These are phyloP conservation scores for Acridotheres tristis DNA, from an alignment of 2,797 vertebrate genomes.

Conservation along the genomic window DNA sequence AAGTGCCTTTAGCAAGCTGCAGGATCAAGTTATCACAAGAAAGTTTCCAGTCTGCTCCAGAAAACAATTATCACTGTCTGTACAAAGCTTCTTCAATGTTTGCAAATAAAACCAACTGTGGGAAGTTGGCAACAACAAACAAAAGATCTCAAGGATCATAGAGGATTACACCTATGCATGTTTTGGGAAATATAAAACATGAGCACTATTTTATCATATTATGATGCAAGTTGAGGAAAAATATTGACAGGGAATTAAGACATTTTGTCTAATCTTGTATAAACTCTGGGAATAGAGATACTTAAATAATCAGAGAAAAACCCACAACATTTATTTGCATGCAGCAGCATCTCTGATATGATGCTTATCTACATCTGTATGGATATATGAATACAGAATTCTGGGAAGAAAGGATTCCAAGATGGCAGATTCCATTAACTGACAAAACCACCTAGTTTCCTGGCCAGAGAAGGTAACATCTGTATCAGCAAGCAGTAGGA, in stretches of 20 bases:
- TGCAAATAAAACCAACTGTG: background rate
- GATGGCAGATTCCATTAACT: background rate
- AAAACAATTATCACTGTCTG: background rate
- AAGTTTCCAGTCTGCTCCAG: background rate
- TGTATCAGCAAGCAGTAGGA: background rate
- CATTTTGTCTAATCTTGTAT: background rate
- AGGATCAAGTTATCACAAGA: background rate
- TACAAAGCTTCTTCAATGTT: background rate
- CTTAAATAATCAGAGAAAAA: background rate
- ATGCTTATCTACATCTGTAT: background rate
- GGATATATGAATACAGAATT: background rate
- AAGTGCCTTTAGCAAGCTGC: background rate
- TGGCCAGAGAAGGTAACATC: background rate
- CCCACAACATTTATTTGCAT: background rate
- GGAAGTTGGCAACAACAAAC: background rate
- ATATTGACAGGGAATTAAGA: constrained; percentile 14
- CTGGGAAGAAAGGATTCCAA: background rate
- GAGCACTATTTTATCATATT: background rate
- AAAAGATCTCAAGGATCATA: background rate
- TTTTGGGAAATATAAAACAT: background rate
- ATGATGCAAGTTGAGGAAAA: background rate
- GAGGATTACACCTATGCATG: background rate
- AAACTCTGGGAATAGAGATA: background rate
- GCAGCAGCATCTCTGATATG: background rate
- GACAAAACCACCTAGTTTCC: background rate